Base-by-base conservation (phyloP, 2,113 vertebrate species). In the Epinephelus moara region DNA sequence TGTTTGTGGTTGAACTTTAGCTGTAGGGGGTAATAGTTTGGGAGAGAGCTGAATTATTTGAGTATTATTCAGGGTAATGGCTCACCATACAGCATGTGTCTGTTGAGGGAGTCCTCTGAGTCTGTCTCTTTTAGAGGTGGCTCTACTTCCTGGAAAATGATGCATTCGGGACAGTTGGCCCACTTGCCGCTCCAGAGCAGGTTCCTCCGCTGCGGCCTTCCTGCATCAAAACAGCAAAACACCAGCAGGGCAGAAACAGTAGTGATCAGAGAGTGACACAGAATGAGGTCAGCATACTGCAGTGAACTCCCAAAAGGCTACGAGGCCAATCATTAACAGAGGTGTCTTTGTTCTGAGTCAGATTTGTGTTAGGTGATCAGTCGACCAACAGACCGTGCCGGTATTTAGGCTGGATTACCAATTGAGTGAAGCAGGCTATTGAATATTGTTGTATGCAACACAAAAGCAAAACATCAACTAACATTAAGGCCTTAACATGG, bases 11-110 rank as follows among this genome's bases (percentile, higher is more conserved):
- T 61, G 15, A 21, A 40, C 6, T 19, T 4, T 18, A 25, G 1
- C 14, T 15, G 14, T 40, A 53, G n/a, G 12, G 14, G 50, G 8
- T 53, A 25, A 49, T 37, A 45, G 42, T 71, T 12, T 4, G 0
- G 19, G 7, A 7, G n/a, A 40, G 15, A 13, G n/a, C 53, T 66
- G 12, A 7, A 42, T 42, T 42, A 45, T 9, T 42, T 52, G 5
- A n/a, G 10, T 1, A 3, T n/a, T 18, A 6, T 63, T 55, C 62
- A 1, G 8, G 27, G 17, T 25, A 1, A 15, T 9, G 9, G 11
- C 91, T 85, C 52, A 94, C 93, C 23, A 18, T 92, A 93, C 13
- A 93, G 79, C 87, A 94, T 77, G 56, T 55, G 21, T 89, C 93
- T 89, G 82, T 62, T 59, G 23, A 93, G 75, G 11, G 85, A 75